phyloP scores from a whole-genome alignment of 2,797 vertebrate species.

The Hemitrygon akajei region DNA sequence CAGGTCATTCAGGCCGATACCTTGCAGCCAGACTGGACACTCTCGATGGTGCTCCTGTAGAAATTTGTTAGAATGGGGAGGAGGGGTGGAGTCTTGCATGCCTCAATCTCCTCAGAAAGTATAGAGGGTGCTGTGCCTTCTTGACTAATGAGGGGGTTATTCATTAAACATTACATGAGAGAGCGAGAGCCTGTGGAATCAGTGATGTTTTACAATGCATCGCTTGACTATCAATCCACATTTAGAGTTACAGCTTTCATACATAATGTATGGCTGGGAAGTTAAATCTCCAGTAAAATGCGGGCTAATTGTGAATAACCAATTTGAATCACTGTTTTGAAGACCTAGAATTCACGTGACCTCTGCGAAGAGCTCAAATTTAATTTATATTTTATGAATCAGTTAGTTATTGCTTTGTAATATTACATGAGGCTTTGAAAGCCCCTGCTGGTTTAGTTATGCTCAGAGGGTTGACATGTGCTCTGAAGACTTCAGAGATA shows the following conservation, averaged over 20 bases:
- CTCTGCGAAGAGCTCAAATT: neutral
- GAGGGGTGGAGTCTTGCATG: no score
- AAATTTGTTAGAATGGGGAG: no score
- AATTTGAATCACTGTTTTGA: neutral
- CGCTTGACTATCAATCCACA: neutral
- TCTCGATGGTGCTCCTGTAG: no score
- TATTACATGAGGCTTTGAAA: neutral
- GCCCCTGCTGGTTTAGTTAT: neutral
- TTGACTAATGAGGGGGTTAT: neutral
- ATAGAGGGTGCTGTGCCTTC: no score
- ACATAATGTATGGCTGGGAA: neutral
- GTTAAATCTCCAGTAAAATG: neutral
- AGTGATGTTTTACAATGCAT: neutral
- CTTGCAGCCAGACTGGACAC: no score
- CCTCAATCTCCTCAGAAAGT: no score
- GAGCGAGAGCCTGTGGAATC: neutral
- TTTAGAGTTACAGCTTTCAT: neutral
- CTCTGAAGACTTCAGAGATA: neutral
- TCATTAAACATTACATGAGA: neutral
- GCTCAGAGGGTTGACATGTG: neutral
- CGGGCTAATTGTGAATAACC: neutral
- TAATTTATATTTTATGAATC: conserved; percentile 10
- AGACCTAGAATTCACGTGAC: neutral
- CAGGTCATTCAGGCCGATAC: no score
- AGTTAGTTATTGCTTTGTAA: neutral